A percentile compares a stretch with the other conserved stretches of the same genome.
Conservation (phyloP, 23 tunicate species). For the Corella eumyota region DNA sequence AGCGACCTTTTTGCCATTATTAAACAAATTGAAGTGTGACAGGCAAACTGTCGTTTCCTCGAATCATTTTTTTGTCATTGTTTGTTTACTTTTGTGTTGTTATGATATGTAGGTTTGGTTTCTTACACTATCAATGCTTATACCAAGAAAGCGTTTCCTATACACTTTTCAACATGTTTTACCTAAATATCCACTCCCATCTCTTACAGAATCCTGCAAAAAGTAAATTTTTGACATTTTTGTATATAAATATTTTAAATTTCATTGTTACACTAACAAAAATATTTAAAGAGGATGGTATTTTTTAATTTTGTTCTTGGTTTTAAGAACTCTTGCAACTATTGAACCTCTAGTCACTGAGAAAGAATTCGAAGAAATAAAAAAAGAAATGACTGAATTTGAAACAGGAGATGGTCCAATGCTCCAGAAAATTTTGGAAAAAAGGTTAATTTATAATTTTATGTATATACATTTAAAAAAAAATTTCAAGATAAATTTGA, state of each 20-base stretch:
- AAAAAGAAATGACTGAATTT: constrained; percentile 54
- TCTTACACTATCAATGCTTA: constrained; percentile 23
- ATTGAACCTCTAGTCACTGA: constrained; percentile 61
- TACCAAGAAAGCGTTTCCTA: constrained; percentile 41
- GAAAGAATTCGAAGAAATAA: constrained; percentile 45
- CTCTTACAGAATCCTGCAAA: constrained; percentile 52
- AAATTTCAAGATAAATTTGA: not conserved
- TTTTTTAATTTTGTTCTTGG: not conserved
- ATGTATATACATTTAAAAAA: not conserved
- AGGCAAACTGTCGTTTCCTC: too few relatives aligned
- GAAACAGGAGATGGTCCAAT: constrained; percentile 45
- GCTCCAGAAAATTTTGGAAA: constrained; percentile 44
- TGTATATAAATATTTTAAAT: not conserved
- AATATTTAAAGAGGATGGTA: not conserved
- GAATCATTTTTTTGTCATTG: too few relatives aligned
- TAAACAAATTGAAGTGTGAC: too few relatives aligned
- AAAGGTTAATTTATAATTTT: constrained; percentile 22
- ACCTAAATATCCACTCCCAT: constrained; percentile 82
- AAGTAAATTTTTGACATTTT: constrained; percentile 29
- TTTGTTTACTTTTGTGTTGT: not conserved
- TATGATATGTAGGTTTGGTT: constrained; percentile 47
- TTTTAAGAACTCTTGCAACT: constrained; percentile 28
- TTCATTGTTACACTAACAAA: not conserved
- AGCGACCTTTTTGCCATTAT: too few relatives aligned
- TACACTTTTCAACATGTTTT: constrained; percentile 78